Evolutionary conservation across 2,888 invertebrate genomes (phyloP).

Genomic region (Listrodromus nycthemerus): DNA sequence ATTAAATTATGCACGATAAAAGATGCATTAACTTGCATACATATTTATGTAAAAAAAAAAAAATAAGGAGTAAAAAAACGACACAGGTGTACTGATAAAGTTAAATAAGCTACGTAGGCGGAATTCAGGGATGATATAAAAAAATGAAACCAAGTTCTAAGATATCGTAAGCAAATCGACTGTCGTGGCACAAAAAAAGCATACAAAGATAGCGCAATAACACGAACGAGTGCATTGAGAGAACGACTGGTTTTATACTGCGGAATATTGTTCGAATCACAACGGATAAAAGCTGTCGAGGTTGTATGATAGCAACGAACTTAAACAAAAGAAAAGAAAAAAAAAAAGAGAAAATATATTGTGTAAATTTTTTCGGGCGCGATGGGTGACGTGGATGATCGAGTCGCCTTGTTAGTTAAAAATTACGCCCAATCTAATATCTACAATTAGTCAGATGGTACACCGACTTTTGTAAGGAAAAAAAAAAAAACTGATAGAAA

Average conservation of each 20-base stretch:
- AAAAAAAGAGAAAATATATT: conserved; percentile 24
- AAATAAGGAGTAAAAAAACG: conserved; percentile 12
- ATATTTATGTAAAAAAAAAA: conserved; percentile 62
- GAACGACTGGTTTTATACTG: conserved; percentile 57
- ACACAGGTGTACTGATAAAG: conserved; percentile 62
- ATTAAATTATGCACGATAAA: conserved; percentile 70
- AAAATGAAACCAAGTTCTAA: conserved; percentile 34
- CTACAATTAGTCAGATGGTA: conserved; percentile 60
- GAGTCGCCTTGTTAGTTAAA: conserved; percentile 59
- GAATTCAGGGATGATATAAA: conserved; percentile 55
- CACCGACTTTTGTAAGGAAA: conserved; percentile 59
- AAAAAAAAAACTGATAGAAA: conserved; percentile 16
- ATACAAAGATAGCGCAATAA: conserved; percentile 52
- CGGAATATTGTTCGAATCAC: conserved; percentile 57
- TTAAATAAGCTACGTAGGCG: conserved; percentile 54
- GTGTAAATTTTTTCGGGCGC: conserved; percentile 57
- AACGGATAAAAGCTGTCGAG: conserved; percentile 50
- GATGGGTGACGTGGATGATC: conserved; percentile 40
- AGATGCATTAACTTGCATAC: conserved; percentile 60
- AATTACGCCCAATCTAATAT: conserved; percentile 53
- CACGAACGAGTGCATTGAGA: conserved; percentile 52
- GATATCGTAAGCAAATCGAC: conserved; percentile 55
- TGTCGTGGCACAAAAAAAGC: conserved; percentile 64
- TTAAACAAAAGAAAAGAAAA: conserved; percentile 42
- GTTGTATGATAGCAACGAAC: conserved; percentile 60